A percentile compares a stretch with the other conserved stretches of the same genome.
Conservation (phyloP, 2,113 vertebrate species). For the Bos javanicus region DNA sequence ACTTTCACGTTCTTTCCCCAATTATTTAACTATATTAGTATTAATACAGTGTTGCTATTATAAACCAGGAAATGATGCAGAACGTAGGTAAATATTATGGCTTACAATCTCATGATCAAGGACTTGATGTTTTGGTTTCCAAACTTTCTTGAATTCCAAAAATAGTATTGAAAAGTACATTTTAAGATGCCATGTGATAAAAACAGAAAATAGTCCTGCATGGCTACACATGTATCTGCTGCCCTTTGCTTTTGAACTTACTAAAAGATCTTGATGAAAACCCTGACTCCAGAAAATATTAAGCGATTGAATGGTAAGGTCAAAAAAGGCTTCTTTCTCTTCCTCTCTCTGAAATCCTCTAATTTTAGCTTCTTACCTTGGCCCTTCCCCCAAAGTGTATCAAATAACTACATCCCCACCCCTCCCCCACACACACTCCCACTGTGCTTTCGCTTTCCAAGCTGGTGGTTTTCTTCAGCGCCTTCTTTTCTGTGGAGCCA, state of each 20-base stretch:
- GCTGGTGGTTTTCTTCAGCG: background rate
- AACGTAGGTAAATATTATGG: rapidly evolving
- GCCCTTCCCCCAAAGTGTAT: background rate
- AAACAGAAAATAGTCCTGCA: background rate
- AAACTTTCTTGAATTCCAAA: background rate
- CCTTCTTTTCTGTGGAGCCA: background rate
- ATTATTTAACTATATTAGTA: background rate
- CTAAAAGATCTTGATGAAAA: background rate
- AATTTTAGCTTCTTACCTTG: background rate
- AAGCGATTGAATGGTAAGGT: background rate
- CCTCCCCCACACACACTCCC: too few species aligned
- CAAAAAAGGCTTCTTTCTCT: background rate
- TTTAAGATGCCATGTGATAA: background rate
- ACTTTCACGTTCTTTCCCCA: background rate
- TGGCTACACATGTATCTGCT: rapidly evolving
- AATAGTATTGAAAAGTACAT: background rate
- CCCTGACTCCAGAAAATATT: background rate
- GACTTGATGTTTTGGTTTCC: background rate
- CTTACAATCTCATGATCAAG: background rate
- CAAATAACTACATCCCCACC: background rate
- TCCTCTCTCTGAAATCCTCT: background rate
- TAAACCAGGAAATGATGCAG: background rate
- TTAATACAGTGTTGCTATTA: background rate
- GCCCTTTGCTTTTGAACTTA: background rate
- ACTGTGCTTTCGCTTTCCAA: background rate